These are phyloP conservation scores for Poecile atricapillus DNA, from an alignment of 2,113 vertebrate species.

Conservation along the genomic window DNA sequence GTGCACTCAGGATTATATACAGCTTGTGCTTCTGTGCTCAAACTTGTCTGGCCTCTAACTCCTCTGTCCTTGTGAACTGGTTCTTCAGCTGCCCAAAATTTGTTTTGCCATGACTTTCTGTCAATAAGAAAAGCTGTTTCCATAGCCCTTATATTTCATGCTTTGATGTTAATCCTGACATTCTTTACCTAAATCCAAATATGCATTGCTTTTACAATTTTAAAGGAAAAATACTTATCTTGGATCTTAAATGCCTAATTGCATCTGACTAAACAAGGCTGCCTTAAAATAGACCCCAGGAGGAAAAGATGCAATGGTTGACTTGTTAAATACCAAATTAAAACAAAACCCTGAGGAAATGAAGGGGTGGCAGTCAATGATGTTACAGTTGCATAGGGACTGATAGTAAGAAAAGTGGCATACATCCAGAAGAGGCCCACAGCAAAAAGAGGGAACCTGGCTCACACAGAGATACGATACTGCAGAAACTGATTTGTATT, in stretches of 20 bases:
- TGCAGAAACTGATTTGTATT: not conserved
- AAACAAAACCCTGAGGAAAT: conserved; percentile 12
- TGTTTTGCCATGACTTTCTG: not conserved
- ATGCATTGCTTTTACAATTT: not conserved
- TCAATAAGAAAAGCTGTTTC: not conserved
- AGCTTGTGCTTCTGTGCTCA: not conserved
- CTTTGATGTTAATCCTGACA: not conserved
- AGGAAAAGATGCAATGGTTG: not conserved
- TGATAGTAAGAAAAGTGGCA: conserved; percentile 16
- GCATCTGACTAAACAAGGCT: conserved; percentile 20
- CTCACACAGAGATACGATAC: not conserved
- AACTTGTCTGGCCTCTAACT: not conserved
- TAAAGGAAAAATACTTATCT: conserved; percentile 18
- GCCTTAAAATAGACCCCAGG: conserved; percentile 7
- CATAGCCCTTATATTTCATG: not conserved
- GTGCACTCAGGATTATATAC: not conserved
- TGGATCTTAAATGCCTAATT: not conserved
- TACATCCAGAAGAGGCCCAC: not conserved
- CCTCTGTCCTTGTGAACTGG: not conserved
- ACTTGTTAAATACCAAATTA: conserved; percentile 5
- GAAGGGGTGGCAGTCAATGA: not conserved
- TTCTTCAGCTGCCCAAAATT: not conserved
- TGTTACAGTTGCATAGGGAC: conserved; percentile 38
- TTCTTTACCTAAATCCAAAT: conserved; percentile 1
- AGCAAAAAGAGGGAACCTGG: not conserved